Conservation (phyloP, 2,888 invertebrate species). For the Cephus nigrinus region DNA sequence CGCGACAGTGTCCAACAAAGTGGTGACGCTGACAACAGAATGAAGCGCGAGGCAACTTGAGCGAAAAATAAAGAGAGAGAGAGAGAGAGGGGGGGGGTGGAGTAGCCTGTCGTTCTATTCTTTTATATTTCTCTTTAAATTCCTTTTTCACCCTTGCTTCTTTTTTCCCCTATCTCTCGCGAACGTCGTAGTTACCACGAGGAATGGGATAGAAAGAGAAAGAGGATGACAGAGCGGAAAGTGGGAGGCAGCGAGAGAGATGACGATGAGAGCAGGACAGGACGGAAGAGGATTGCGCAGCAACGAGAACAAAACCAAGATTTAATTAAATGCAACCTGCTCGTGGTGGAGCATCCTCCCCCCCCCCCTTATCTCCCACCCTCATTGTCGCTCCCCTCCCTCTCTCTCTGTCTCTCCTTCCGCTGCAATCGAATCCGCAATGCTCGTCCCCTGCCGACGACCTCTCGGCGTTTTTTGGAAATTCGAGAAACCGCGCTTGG, state of each 20-base stretch:
- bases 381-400: conserved; percentile 9
- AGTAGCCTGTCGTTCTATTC: not conserved
- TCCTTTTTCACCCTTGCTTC: too few species aligned
- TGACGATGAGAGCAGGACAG: not conserved
- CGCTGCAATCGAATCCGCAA: not conserved
- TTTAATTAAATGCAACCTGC: conserved; percentile 42
- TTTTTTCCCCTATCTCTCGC: too few species aligned
- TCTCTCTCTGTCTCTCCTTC: not conserved
- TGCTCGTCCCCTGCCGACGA: not conserved
- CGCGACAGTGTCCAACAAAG: too few species aligned
- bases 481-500: not conserved
- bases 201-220: too few species aligned
- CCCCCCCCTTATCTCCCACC: conserved; percentile 10
- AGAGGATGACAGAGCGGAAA: too few species aligned
- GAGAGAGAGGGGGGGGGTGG: not conserved
- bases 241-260: too few species aligned
- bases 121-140: too few species aligned
- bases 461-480: not conserved
- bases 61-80: not conserved
- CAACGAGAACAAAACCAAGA: conserved; percentile 30
- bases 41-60: too few species aligned
- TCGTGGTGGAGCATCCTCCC: conserved; percentile 7
- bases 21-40: too few species aligned
- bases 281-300: not conserved
- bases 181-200: too few species aligned